Evolutionary conservation across 2,113 vertebrate species (phyloP).

Genomic region (Physeter macrocephalus): DNA sequence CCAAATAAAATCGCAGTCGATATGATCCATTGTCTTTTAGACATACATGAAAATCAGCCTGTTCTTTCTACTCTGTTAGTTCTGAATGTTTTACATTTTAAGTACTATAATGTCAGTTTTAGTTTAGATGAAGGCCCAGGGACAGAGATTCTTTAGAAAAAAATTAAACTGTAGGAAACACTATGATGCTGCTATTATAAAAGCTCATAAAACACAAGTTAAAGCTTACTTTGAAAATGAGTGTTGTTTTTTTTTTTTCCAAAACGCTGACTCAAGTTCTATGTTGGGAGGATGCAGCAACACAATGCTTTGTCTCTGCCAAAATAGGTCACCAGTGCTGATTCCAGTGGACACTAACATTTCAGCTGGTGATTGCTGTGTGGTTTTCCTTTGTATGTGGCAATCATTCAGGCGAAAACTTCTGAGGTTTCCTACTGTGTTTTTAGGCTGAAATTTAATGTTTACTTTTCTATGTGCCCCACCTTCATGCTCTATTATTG

Average conservation of each 20-base stretch:
- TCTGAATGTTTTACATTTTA: neutral
- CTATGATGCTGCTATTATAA: neutral
- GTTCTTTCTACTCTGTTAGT: neutral
- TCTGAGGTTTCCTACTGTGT: neutral
- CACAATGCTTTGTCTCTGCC: slow-evolving; percentile 52
- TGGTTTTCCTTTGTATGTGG: neutral
- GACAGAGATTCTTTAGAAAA: neutral
- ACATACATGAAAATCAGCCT: neutral
- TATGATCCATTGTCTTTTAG: neutral
- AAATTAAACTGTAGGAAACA: neutral
- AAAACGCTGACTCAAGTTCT: slow-evolving; percentile 47
- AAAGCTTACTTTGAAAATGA: slow-evolving; percentile 71
- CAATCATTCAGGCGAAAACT: neutral
- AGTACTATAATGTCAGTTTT: neutral
- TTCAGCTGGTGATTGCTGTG: neutral
- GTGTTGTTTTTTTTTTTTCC: slow-evolving; percentile 26
- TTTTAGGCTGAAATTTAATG: neutral
- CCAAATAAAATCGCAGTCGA: neutral
- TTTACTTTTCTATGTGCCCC: neutral
- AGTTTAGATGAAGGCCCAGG: neutral
- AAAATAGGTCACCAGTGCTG: slow-evolving; percentile 52
- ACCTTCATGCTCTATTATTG: neutral
- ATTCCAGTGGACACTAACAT: slow-evolving; percentile 40
- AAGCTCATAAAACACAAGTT: slow-evolving; percentile 34
- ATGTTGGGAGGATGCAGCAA: slow-evolving; percentile 22